Base-by-base conservation (phyloP, 2,797 vertebrate genomes). In the Pampus argenteus region DNA sequence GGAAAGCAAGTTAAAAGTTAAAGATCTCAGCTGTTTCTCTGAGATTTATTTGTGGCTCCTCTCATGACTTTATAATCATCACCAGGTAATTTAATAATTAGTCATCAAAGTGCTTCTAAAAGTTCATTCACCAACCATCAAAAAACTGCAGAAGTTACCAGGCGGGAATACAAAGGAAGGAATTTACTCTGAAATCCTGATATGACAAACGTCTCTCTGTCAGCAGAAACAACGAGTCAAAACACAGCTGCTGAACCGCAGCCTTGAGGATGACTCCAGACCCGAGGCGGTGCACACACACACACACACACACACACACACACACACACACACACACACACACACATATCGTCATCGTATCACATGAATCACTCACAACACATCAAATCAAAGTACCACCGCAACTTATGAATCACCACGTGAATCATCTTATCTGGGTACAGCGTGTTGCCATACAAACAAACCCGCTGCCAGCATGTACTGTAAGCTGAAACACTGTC, bases 331-430 rank as follows among this genome's bases (percentile, higher is more conserved):
- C 68, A 34, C 71, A 78, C 72, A 26, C 76, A 75, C 62, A 55
- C 76, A 79, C 68, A 34, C 71, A 78, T 70, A 26, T 49, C 28
- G 23, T 71, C 81, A 64, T 64, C 44, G 47, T 23, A 6, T 55
- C 36, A 31, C 64, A 70, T 78, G 85, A 84, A 78, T 87, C 76
- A 76, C 74, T 80, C 74, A 18, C 80, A 75, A 57, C 47, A 58
- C 68, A 79, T 44, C 65, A 5, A 56, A 71, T 63, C 67, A 66
- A 65, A 66, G 56, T 48, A 56, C 57, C 59, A 25, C 78, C 68
- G 76, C 60, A 83, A 69, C 45, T 23, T 11, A 65, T 84, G 82
- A 81, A 80, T 85, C 68, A 76, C 38, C 5, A 0, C 36, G 52
- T 82, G 77, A 81, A 69, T 84, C 86, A 82, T 65, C 60, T 22